Base-by-base conservation (phyloP, 2,888 invertebrate species). In the Hartigia nigra region DNA sequence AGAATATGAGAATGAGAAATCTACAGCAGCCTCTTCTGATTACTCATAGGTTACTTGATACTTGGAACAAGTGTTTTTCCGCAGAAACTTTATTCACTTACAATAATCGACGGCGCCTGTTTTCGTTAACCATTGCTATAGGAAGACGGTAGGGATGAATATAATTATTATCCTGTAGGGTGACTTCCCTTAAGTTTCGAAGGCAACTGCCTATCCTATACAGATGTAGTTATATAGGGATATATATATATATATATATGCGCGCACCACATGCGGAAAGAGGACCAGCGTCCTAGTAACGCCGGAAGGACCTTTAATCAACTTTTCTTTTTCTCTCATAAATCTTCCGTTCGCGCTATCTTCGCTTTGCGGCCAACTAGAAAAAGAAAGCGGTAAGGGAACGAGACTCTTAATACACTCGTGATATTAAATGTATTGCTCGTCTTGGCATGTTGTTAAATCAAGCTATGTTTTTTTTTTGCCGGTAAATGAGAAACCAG, bases 271-370 rank as follows among this genome's bases (percentile, higher is more conserved):
- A 34, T 34, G 34, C 34, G 34, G 34, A 34, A n/a, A n/a, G 34
- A 34, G 34, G 23, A 55, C 23, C 14, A 14, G 39, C 5, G 39
- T 39, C 39, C 14, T 39, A 14, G 39, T 39, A 39, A 39, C 14
- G 23, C 39, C 23, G 39, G 78, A 83, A 78, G 76, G 77, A 80
- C 82, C 82, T 84, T 88, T 86, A 86, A 86, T 87, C 81, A 87
- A 88, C 82, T 83, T 84, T 80, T 81, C 83, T 82, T 85, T 85
- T 85, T 85, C 80, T 81, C 84, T 81, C 85, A 81, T 86, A 85
- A 85, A 88, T 88, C 86, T 84, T 74, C 78, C 74, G 80, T 76
- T 79, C 78, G 77, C 79, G 76, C 80, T 79, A 78, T 76, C 79
- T 79, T 79, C 70, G 31, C 37, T 75, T 70, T 76, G 39, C 23